Conservation (phyloP, 2,797 vertebrate genomes). For the Ptychobarbus kaznakovi region DNA sequence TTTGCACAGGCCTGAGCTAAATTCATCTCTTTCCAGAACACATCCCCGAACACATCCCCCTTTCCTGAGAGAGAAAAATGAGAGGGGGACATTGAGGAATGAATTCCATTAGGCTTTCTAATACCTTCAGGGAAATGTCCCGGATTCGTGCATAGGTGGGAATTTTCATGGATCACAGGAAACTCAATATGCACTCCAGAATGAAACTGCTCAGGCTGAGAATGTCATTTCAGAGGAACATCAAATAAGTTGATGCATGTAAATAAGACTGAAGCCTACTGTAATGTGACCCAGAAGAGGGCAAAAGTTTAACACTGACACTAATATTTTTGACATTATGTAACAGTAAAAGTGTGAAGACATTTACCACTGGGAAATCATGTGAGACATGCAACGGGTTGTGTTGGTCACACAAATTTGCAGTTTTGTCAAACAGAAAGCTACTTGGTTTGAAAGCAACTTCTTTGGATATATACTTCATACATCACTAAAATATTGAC, state of each 20-base stretch:
- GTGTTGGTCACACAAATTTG: not conserved
- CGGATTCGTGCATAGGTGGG: not conserved
- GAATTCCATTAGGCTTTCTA: not conserved
- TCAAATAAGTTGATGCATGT: constrained; percentile 15
- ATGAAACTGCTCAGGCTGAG: not conserved
- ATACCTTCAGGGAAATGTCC: not conserved
- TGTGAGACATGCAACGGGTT: not conserved
- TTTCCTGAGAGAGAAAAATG: constrained; percentile 80
- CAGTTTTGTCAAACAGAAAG: not conserved
- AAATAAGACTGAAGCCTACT: constrained; percentile 12
- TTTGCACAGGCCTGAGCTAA: constrained; percentile 93
- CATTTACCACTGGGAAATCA: not conserved
- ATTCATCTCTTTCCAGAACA: constrained; percentile 94
- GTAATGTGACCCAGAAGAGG: not conserved
- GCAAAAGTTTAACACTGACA: not conserved
- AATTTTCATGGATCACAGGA: constrained; percentile 20
- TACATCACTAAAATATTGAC: too few species aligned
- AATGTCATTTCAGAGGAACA: not conserved
- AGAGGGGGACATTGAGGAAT: constrained; percentile 11
- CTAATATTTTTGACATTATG: not conserved
- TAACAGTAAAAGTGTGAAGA: not conserved
- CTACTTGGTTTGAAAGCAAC: not conserved
- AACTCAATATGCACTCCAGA: constrained; percentile 9
- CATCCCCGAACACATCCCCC: constrained; percentile 94
- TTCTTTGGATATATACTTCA: not conserved